A percentile compares a stretch with the other conserved stretches of the same genome.
These are phyloP conservation scores for Archocentrus centrarchus DNA, from an alignment of 2,113 vertebrate genomes.

Conservation along the genomic window DNA sequence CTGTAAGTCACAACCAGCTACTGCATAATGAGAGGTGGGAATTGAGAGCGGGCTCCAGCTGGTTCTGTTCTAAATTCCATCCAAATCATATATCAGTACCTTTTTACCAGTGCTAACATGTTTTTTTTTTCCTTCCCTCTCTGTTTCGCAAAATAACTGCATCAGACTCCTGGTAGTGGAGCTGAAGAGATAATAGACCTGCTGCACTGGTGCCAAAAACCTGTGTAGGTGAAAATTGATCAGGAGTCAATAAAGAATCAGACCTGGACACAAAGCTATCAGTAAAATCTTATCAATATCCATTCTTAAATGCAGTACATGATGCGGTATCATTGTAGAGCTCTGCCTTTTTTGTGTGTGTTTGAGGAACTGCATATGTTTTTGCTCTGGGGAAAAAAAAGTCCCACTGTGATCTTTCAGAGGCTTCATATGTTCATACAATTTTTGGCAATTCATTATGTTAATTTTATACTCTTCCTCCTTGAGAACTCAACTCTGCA, in stretches of 20 bases:
- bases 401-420: neutral
- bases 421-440: no score
- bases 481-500: no score
- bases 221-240: neutral
- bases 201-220: neutral
- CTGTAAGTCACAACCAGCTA: neutral
- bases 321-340: neutral
- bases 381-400: neutral
- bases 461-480: no score
- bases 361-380: neutral
- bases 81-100: neutral
- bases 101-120: neutral
- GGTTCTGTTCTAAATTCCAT: neutral
- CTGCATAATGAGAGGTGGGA: conserved; percentile 14
- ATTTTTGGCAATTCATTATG: no score
- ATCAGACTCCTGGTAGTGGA: neutral
- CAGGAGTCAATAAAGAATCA: neutral
- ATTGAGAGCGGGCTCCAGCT: neutral
- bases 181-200: neutral
- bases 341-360: neutral
- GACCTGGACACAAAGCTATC: neutral
- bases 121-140: neutral
- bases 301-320: neutral
- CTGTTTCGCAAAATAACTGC: neutral
- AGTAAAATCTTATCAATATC: neutral